phyloP scores from a whole-genome alignment of 1,140 invertebrate species.

The Tetranychus cinnabarinus region DNA sequence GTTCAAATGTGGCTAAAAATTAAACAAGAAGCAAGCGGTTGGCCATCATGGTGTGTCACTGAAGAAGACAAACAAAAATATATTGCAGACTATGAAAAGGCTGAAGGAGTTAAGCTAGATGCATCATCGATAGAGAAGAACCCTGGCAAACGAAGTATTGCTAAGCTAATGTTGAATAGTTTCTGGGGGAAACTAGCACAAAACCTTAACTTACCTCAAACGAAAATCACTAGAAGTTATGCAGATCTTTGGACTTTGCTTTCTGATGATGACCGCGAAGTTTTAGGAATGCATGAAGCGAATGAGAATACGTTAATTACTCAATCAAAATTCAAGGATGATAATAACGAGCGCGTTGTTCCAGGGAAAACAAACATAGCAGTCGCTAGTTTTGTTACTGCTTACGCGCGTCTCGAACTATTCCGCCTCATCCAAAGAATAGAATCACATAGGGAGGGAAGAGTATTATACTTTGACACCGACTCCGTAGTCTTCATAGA shows the following conservation, averaged over 20 bases:
- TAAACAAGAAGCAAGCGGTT: constrained; percentile 12
- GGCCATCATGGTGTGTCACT: constrained; percentile 14
- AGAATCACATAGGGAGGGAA: neutral
- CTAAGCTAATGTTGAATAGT: neutral
- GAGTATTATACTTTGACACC: constrained; percentile 22
- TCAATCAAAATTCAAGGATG: neutral
- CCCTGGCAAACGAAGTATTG: constrained; percentile 12
- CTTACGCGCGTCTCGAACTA: constrained; percentile 20
- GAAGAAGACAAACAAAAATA: constrained; percentile 16
- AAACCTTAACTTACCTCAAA: neutral
- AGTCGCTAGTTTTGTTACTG: constrained; percentile 20
- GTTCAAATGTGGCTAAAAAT: neutral
- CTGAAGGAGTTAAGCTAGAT: constrained; percentile 20
- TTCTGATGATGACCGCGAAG: constrained; percentile 2
- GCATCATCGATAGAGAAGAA: constrained; percentile 18
- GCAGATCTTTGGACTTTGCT: constrained; percentile 16
- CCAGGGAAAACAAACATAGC: constrained; percentile 16
- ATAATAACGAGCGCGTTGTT: neutral
- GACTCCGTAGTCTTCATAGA: constrained; percentile 18
- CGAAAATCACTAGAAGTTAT: constrained; percentile 13
- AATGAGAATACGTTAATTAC: neutral
- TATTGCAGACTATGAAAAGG: constrained; percentile 17
- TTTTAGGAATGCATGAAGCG: neutral
- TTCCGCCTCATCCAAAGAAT: constrained; percentile 19
- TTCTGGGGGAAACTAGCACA: constrained; percentile 17